Evolutionary conservation across 2,113 vertebrate species (phyloP).

Genomic region (Crypturellus undulatus): DNA sequence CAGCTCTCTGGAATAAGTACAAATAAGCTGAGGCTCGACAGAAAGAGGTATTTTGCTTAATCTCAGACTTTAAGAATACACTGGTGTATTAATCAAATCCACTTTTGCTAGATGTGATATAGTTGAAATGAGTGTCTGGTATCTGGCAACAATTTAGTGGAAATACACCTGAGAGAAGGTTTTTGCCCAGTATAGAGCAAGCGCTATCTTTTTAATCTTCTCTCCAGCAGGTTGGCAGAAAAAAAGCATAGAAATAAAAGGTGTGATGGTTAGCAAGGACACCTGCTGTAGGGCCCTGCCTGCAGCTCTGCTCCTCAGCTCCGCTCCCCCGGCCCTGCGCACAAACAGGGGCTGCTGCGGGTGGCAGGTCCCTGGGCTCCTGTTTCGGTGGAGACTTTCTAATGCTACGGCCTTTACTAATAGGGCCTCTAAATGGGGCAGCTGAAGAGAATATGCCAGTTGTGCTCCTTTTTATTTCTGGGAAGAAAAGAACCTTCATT

Average conservation of each 20-base stretch:
- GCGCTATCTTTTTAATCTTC: not conserved
- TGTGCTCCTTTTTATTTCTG: not conserved
- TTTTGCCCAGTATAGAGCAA: not conserved
- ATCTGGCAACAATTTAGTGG: not conserved
- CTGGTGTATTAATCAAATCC: not conserved
- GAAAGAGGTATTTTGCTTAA: not conserved
- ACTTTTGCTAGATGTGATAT: not conserved
- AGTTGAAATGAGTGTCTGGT: not conserved
- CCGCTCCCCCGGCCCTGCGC: not conserved
- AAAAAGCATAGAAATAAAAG: not conserved
- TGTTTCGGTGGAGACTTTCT: not conserved
- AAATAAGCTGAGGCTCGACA: not conserved
- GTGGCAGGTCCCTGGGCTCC: not conserved
- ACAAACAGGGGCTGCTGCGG: no score
- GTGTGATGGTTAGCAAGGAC: not conserved
- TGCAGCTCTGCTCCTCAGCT: not conserved
- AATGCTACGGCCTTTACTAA: not conserved
- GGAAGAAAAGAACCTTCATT: not conserved
- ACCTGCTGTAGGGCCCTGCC: fast-evolving
- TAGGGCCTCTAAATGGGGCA: not conserved
- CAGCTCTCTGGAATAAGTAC: conserved; percentile 15
- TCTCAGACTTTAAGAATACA: not conserved
- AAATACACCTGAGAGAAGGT: not conserved
- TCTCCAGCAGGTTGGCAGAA: not conserved
- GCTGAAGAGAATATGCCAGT: not conserved